Percentiles rank a stretch among this genome's conserved stretches.
phyloP scores from a whole-genome alignment of 2,888 invertebrate genomes.

The Trissoscelio sp. region DNA sequence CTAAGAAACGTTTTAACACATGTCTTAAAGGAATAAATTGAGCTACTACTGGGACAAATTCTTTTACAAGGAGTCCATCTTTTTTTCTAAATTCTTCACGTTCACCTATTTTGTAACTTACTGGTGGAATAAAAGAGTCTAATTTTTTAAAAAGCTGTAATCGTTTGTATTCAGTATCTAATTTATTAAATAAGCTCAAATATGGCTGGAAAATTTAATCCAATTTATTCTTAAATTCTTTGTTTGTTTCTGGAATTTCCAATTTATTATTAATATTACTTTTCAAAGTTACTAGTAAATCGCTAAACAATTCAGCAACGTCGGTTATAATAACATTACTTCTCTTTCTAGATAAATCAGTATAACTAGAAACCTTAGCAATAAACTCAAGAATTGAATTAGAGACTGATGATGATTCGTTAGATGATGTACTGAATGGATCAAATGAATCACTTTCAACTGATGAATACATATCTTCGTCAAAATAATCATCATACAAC shows the following conservation, averaged over 20 bases:
- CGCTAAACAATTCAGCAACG: neutral
- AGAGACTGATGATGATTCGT: neutral
- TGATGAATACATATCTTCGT: neutral
- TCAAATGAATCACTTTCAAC: neutral
- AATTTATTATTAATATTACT: neutral
- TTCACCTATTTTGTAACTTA: conserved; percentile 46
- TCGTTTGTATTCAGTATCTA: conserved; percentile 44
- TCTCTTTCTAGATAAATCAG: conserved; percentile 33
- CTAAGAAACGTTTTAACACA: conserved; percentile 59
- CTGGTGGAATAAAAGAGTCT: conserved; percentile 59
- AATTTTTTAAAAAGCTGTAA: conserved; percentile 46
- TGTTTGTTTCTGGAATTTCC: neutral
- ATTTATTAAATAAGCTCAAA: conserved; percentile 17
- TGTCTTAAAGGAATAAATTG: conserved; percentile 53
- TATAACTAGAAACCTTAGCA: conserved; percentile 4
- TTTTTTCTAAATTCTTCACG: conserved; percentile 55
- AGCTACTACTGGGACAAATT: conserved; percentile 25
- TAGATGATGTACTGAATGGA: neutral
- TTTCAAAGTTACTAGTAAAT: conserved; percentile 21
- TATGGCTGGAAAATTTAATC: conserved; percentile 20
- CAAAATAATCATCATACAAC: neutral
- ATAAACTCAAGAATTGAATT: conserved; percentile 16
- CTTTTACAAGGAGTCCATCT: neutral
- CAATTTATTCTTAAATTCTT: neutral
- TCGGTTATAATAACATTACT: conserved; percentile 23